Conservation (phyloP, 2,113 vertebrate genomes). For the Chiloscyllium plagiosum region DNA sequence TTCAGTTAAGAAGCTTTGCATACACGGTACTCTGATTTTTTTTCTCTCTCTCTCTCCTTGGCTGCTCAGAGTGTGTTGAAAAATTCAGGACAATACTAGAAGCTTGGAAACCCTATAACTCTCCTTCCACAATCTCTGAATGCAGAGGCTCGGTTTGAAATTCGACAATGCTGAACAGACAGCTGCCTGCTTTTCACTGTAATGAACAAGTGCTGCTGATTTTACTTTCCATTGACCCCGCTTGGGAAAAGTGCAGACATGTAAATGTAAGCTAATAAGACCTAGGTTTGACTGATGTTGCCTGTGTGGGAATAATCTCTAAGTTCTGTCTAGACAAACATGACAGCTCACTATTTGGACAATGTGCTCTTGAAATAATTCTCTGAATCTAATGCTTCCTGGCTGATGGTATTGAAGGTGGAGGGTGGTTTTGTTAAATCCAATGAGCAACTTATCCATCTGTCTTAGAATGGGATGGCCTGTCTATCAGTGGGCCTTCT, state of each 20-base stretch:
- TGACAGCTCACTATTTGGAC: background rate
- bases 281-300: background rate
- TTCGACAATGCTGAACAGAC: background rate
- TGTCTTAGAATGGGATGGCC: background rate
- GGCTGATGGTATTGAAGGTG: too few relatives aligned
- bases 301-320: background rate
- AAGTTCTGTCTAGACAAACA: background rate
- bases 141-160: background rate
- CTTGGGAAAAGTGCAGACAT: background rate
- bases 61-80: background rate
- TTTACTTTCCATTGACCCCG: background rate
- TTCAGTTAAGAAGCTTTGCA: background rate
- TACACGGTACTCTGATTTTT: background rate
- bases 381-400: too few relatives aligned
- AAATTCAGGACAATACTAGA: background rate
- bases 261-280: background rate
- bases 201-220: background rate
- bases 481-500: background rate
- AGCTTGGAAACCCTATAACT: background rate
- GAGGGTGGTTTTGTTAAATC: background rate
- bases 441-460: background rate
- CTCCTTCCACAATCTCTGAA: background rate
- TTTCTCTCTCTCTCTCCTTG: background rate
- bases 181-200: background rate
- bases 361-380: background rate